phyloP scores from a whole-genome alignment of 2,888 invertebrate genomes.

The Hanleya hanleyi region DNA sequence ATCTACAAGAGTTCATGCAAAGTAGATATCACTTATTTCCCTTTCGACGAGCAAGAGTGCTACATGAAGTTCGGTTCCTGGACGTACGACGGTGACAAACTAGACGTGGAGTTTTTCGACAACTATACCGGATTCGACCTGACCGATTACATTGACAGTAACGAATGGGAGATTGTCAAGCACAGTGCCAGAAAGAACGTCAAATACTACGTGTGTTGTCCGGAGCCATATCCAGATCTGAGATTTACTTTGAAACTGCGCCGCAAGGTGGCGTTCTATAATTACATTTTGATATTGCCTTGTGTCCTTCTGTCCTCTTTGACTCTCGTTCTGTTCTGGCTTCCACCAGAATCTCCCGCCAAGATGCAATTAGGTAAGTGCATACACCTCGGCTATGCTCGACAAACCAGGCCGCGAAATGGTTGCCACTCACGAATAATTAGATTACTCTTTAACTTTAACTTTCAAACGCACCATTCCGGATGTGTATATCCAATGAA shows the following conservation, averaged over 20 bases:
- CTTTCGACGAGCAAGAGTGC: constrained; percentile 71
- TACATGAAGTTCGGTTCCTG: constrained; percentile 72
- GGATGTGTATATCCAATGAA: no score
- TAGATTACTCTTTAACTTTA: no score
- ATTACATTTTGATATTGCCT: constrained; percentile 72
- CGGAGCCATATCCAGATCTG: constrained; percentile 69
- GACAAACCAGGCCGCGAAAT: no score
- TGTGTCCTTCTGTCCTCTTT: constrained; percentile 73
- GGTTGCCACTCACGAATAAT: no score
- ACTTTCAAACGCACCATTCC: no score
- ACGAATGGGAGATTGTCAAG: constrained; percentile 71
- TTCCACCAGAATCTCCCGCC: constrained; percentile 74
- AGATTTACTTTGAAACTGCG: constrained; percentile 65
- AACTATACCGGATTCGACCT: constrained; percentile 51
- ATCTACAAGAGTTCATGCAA: constrained; percentile 70
- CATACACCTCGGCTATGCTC: no score
- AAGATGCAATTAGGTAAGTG: constrained; percentile 74
- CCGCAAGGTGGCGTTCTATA: constrained; percentile 70
- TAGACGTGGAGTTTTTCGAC: constrained; percentile 58
- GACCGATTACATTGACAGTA: constrained; percentile 68
- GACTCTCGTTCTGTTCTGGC: constrained; percentile 73
- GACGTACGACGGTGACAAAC: constrained; percentile 71
- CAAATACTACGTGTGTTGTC: constrained; percentile 68
- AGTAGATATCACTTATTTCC: constrained; percentile 72
- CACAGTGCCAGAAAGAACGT: constrained; percentile 63